Conservation (phyloP, 2,797 vertebrate genomes). For the Enteromius argenteus region DNA sequence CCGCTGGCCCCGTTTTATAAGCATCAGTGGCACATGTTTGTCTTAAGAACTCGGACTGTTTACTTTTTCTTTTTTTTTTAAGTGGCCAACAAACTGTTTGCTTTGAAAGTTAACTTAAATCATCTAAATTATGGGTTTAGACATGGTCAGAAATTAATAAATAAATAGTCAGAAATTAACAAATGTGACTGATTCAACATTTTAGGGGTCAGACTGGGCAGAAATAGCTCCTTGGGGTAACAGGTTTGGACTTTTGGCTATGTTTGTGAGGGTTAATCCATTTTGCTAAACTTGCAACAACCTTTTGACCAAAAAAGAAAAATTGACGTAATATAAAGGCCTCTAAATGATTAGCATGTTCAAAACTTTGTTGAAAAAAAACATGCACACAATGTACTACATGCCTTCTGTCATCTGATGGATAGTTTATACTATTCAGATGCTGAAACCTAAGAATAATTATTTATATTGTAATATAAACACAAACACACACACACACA, state of each 20-base stretch:
- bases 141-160: not conserved
- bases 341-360: not conserved
- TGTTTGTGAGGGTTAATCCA: not conserved
- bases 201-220: not conserved
- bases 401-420: not conserved
- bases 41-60: not conserved
- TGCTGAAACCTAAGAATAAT: not conserved
- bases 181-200: not conserved
- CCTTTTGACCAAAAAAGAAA: not conserved
- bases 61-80: not conserved
- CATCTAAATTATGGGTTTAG: not conserved
- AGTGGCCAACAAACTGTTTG: not conserved
- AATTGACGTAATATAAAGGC: not conserved
- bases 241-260: not conserved
- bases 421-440: not conserved
- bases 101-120: not conserved
- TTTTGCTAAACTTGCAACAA: not conserved
- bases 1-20: not conserved
- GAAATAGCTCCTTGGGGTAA: not conserved
- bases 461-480: not conserved
- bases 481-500: no score
- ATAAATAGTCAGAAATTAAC: constrained; percentile 7
- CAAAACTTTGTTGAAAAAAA: not conserved
- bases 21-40: not conserved
- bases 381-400: not conserved